These are phyloP conservation scores for Asobara japonica DNA, from an alignment of 1,140 invertebrate species.

Conservation along the genomic window DNA sequence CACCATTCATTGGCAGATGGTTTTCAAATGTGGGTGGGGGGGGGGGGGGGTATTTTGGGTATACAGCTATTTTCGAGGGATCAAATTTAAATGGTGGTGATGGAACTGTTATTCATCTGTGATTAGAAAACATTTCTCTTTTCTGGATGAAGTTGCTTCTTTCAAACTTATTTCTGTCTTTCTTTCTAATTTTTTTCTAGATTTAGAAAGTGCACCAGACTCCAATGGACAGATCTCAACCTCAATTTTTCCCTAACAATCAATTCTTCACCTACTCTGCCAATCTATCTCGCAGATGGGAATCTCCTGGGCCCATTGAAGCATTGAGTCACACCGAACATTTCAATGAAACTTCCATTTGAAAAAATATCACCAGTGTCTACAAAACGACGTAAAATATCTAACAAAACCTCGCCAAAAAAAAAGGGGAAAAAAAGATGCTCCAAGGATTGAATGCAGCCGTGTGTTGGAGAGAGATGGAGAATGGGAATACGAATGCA, in stretches of 20 bases:
- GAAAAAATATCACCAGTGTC: slow-evolving; percentile 1
- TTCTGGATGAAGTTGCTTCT: too few relatives aligned
- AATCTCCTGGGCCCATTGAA: neutral
- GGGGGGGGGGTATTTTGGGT: neutral
- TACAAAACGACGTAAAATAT: slow-evolving; percentile 6
- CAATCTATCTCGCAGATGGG: too few relatives aligned
- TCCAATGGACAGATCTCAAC: too few relatives aligned
- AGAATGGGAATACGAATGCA: slow-evolving; percentile 38
- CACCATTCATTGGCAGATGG: slow-evolving; percentile 12
- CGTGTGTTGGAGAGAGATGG: slow-evolving; percentile 28
- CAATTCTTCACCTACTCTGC: too few relatives aligned
- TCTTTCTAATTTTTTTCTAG: too few relatives aligned
- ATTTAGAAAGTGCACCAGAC: too few relatives aligned
- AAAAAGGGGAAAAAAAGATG: neutral
- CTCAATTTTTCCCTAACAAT: too few relatives aligned
- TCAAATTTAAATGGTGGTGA: neutral
- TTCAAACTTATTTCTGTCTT: too few relatives aligned
- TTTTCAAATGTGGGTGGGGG: neutral
- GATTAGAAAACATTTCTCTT: too few relatives aligned
- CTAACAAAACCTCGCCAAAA: slow-evolving; percentile 14
- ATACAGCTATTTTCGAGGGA: neutral
- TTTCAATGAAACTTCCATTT: neutral
- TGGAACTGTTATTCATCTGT: too few relatives aligned
- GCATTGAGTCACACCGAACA: neutral
- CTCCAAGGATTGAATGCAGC: neutral